Evolutionary conservation across 1,140 invertebrate species (phyloP).

Genomic region (Drosophila hydei): DNA sequence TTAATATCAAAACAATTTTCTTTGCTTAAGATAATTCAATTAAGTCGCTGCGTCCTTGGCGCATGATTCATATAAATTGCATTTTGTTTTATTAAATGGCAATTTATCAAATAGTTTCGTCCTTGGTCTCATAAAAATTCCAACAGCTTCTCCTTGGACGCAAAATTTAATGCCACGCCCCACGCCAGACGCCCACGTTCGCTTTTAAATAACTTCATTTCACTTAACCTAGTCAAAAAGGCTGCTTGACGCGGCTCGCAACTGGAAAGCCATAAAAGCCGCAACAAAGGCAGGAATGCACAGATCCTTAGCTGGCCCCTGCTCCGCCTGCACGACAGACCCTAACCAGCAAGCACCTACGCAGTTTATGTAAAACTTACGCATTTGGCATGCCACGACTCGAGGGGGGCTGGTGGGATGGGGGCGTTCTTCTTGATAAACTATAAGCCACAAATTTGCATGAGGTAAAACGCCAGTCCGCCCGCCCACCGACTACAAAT

Average conservation of each 20-base stretch:
- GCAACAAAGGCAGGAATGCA: conserved; percentile 55
- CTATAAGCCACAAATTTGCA: conserved; percentile 81
- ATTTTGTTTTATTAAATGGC: not conserved
- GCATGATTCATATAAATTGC: not conserved
- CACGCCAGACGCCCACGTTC: too few species aligned
- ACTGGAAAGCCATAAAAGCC: conserved; percentile 58
- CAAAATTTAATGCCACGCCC: conserved; percentile 2
- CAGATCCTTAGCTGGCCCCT: not conserved
- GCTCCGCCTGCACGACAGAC: not conserved
- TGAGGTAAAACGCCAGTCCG: conserved; percentile 44
- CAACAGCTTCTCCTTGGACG: not conserved
- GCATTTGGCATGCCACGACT: conserved; percentile 55
- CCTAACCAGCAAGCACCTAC: conserved; percentile 47
- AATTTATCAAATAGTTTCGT: conserved; percentile 8
- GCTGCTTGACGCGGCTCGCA: conserved; percentile 48
- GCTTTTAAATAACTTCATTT: conserved; percentile 33
- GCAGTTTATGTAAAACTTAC: conserved; percentile 74
- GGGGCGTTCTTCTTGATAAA: conserved; percentile 66
- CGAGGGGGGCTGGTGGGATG: not conserved
- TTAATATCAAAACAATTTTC: not conserved
- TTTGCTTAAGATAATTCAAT: not conserved
- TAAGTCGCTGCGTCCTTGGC: not conserved
- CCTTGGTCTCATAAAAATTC: conserved; percentile 1
- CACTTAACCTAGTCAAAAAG: conserved; percentile 42
- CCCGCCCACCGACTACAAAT: conserved; percentile 71